Evolutionary conservation across 2,888 invertebrate species (phyloP), one percentile per base, ranked within the genome.

Genomic region (Drosophila mimetica): DNA sequence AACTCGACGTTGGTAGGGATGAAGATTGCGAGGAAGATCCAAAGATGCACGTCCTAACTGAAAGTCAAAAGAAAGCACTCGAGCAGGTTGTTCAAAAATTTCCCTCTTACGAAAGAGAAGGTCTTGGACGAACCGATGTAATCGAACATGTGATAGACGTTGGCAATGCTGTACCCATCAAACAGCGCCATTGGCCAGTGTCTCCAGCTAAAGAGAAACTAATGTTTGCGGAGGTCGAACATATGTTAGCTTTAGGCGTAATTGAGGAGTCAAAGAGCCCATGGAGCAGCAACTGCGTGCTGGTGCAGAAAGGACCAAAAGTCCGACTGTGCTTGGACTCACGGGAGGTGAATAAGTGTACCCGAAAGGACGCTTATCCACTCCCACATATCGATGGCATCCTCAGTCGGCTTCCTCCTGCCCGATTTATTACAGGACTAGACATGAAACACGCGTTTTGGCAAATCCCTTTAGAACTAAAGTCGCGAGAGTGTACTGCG

Each of bases 391-490:
- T 57, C 11, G 47, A 28, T n/a, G 57, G 47, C 3, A 32, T 58
- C 2, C 32, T 48, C 11, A 58, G 48, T n/a, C n/a, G 57, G 11
- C 11, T 57, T 22, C 48, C 48, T 3, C 37, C 37, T 8, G 47
- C 47, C 2, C 28, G 30, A 5, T 57, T 18, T n/a, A 48, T 48
- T 5, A 30, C 48, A 11, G 32, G 34, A 11, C 22, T 58, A 0
- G 41, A 50, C 6, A 30, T 41, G 22, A 58, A 50, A 39, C 32
- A 58, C 16, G 58, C 41, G 4, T 58, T 42, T 14, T 58, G 42
- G 41, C 50, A 50, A 13, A 42, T 58, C 9, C 50, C 41, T 2
- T 16, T 58, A 11, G 42, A 50, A 2, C 16, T 41, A 14, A 58
- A 58, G 11, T 58, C 50, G 25, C 16, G 50, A 4, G 41, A 30